phyloP scores from a whole-genome alignment of 2,888 invertebrate genomes.

The Conops quadrifasciatus region DNA sequence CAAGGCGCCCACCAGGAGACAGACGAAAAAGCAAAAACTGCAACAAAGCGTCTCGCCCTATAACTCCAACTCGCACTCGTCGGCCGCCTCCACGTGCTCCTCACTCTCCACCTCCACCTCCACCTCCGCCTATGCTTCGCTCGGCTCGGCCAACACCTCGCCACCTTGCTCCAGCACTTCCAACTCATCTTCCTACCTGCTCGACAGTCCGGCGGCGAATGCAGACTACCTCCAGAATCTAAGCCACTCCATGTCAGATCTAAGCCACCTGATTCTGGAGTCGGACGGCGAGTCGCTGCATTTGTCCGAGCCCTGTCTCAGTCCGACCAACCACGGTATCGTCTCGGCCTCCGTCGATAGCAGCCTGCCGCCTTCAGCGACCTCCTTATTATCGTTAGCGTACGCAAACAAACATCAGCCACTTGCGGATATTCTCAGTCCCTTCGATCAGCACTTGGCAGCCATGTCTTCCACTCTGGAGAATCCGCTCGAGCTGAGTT shows the following conservation, averaged over 20 bases:
- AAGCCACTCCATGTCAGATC: conserved; percentile 52
- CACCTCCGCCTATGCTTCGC: conserved; percentile 45
- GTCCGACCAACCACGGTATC: conserved; percentile 43
- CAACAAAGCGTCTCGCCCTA: conserved; percentile 40
- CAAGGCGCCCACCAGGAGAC: conserved; percentile 41
- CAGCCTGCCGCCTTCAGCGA: neutral
- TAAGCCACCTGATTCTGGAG: conserved; percentile 65
- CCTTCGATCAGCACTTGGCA: conserved; percentile 27
- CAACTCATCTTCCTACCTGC: conserved; percentile 43
- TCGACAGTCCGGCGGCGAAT: conserved; percentile 40
- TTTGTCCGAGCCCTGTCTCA: conserved; percentile 59
- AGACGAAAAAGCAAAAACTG: conserved; percentile 42
- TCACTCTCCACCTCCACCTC: conserved; percentile 41
- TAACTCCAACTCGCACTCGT: conserved; percentile 10
- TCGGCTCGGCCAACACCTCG: conserved; percentile 41
- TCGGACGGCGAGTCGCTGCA: conserved; percentile 71
- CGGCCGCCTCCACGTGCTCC: conserved; percentile 36
- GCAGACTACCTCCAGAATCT: conserved; percentile 41
- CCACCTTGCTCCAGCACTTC: conserved; percentile 27
- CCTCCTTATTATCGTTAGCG: neutral
- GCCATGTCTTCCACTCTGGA: conserved; percentile 51
- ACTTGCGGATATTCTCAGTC: neutral
- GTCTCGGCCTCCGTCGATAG: neutral
- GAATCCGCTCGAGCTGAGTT: conserved; percentile 58
- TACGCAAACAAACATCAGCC: neutral